A percentile compares a stretch with the other conserved stretches of the same genome.
Conservation (phyloP, 2,888 invertebrate species). For the Dinocampus coccinellae region DNA sequence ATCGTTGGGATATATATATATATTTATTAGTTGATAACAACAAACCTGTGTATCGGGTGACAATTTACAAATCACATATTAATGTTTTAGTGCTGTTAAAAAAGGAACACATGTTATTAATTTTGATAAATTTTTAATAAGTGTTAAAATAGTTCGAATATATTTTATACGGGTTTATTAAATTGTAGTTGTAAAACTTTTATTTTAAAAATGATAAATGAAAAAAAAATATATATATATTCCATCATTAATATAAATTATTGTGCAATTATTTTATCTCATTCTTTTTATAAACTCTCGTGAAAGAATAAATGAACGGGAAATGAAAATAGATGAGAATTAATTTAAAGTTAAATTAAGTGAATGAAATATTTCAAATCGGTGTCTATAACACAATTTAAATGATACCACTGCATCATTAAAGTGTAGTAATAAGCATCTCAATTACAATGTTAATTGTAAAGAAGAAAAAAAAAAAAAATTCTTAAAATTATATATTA, state of each 20-base stretch:
- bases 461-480: not conserved
- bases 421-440: too few species aligned
- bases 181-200: not conserved
- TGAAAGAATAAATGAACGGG: not conserved
- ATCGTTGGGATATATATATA: not conserved
- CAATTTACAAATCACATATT: not conserved
- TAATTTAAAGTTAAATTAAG: not conserved
- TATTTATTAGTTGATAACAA: not conserved
- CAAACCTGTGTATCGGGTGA: too few species aligned
- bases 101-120: not conserved
- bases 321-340: not conserved
- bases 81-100: not conserved
- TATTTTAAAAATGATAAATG: constrained; percentile 13
- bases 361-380: not conserved
- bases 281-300: not conserved
- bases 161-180: not conserved
- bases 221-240: constrained; percentile 18
- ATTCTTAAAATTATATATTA: not conserved
- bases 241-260: not conserved
- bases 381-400: too few species aligned
- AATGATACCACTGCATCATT: too few species aligned
- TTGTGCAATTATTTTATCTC: not conserved
- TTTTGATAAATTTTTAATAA: not conserved
- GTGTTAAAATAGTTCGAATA: constrained; percentile 4
- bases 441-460: too few species aligned